Conservation (phyloP, 2,888 invertebrate genomes). For the Pogonocherus hispidulus region DNA sequence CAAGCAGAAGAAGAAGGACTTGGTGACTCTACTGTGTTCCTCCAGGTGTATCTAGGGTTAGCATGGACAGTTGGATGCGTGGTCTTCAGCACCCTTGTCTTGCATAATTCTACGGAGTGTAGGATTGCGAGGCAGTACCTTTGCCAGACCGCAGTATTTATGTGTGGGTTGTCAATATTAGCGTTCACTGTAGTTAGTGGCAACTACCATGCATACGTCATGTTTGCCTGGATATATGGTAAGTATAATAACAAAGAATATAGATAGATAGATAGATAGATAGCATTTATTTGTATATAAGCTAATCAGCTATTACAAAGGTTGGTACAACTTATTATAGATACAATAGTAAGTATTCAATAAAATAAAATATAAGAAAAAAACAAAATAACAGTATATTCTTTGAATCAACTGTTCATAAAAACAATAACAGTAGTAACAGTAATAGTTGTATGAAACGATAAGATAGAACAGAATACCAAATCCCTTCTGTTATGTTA, state of each 20-base stretch:
- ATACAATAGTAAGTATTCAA: too few species aligned
- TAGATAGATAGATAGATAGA: too few species aligned
- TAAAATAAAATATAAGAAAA: too few species aligned
- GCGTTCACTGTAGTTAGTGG: conserved; percentile 84
- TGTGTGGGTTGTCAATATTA: conserved; percentile 82
- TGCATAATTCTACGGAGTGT: conserved; percentile 87
- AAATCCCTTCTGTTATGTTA: too few species aligned
- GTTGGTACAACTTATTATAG: too few species aligned
- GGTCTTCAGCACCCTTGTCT: conserved; percentile 85
- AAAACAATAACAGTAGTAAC: too few species aligned
- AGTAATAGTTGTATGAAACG: too few species aligned
- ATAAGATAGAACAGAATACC: too few species aligned
- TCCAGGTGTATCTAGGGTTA: conserved; percentile 82
- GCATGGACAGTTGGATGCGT: conserved; percentile 88
- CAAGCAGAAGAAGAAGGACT: conserved; percentile 83
- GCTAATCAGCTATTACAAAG: too few species aligned
- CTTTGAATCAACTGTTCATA: too few species aligned
- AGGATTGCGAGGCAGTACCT: conserved; percentile 88
- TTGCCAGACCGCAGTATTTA: conserved; percentile 84
- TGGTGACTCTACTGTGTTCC: conserved; percentile 66
- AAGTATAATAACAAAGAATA: conserved; percentile 60
- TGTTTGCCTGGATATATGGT: conserved; percentile 88
- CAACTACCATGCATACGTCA: conserved; percentile 82
- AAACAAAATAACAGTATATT: too few species aligned
- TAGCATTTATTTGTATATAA: too few species aligned